phyloP scores from a whole-genome alignment of 1,140 invertebrate genomes.

The Nasonia longicornis region DNA sequence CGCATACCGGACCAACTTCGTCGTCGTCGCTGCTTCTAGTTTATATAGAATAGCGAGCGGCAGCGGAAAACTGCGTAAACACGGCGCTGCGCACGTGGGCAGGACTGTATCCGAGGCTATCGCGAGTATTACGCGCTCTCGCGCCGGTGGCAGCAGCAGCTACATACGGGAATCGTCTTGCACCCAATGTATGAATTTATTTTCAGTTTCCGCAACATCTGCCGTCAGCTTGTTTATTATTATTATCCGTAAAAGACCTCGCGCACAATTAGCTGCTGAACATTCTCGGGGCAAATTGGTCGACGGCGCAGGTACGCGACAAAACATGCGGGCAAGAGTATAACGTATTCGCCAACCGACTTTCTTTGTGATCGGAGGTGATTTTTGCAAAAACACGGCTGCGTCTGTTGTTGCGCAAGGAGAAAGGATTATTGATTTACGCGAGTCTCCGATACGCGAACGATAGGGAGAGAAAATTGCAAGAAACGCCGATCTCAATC shows the following conservation, averaged over 20 bases:
- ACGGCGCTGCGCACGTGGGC: not conserved
- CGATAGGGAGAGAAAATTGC: constrained; percentile 36
- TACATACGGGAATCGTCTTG: not conserved
- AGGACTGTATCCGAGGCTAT: not conserved
- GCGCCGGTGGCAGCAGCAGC: too few relatives aligned
- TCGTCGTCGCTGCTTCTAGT: not conserved
- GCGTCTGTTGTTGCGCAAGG: not conserved
- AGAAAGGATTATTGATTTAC: constrained; percentile 48
- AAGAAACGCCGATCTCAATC: constrained; percentile 40
- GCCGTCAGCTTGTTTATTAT: not conserved
- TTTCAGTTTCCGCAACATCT: constrained; percentile 16
- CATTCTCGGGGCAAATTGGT: constrained; percentile 26
- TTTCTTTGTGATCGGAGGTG: not conserved
- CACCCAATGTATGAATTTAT: not conserved
- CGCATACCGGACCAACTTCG: constrained; percentile 36
- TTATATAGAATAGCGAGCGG: not conserved
- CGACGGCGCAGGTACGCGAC: not conserved
- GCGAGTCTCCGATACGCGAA: constrained; percentile 33
- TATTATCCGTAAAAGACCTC: not conserved
- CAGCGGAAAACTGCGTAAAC: not conserved
- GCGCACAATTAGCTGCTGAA: constrained; percentile 13
- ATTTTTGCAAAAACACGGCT: not conserved
- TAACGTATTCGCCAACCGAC: not conserved
- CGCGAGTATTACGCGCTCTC: too few relatives aligned
- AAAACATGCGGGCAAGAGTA: constrained; percentile 23